These are phyloP conservation scores for Madoqua kirkii DNA, from an alignment of 2,113 vertebrate species.

Conservation along the genomic window DNA sequence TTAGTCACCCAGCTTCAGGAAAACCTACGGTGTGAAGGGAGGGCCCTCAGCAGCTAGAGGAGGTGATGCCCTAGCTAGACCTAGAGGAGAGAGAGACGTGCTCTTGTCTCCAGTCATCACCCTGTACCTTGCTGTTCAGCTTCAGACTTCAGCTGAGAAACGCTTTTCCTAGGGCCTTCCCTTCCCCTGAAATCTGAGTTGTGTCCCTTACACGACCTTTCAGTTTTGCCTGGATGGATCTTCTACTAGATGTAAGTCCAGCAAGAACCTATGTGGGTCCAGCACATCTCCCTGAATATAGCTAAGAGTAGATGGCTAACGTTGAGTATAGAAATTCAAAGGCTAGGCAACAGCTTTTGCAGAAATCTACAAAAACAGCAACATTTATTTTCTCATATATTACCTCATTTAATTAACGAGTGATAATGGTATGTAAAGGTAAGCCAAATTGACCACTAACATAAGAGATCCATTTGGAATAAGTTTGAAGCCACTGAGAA, in stretches of 20 bases:
- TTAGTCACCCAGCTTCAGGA: neutral
- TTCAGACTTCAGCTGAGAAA: neutral
- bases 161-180: neutral
- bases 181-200: neutral
- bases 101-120: neutral
- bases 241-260: neutral
- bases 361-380: neutral
- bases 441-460: neutral
- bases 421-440: neutral
- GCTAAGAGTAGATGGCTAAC: neutral
- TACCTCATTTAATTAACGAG: neutral
- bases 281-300: neutral
- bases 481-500: conserved; percentile 14
- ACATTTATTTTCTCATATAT: neutral
- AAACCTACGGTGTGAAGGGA: neutral
- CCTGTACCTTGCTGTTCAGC: neutral
- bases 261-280: neutral
- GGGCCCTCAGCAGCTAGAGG: neutral
- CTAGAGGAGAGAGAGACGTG: neutral
- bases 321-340: neutral
- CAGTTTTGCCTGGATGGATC: neutral
- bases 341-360: neutral
- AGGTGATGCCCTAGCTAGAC: neutral
- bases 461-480: neutral
- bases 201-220: neutral